phyloP scores from a whole-genome alignment of 2,113 vertebrate genomes.

The Hyperoodon ampullatus region DNA sequence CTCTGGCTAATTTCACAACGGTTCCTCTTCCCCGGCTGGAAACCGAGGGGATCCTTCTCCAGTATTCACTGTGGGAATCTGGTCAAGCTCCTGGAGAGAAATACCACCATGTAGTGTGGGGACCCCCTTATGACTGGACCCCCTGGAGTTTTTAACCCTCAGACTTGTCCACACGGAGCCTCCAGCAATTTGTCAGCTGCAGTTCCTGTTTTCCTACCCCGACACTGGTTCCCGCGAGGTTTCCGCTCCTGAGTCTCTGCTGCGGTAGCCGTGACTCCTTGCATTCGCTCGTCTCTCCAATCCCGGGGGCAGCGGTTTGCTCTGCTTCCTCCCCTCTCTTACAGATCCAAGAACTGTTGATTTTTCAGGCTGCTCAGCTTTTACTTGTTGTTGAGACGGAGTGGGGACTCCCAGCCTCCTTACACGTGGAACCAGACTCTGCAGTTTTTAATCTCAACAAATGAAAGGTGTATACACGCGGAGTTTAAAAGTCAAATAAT shows the following conservation, averaged over 20 bases:
- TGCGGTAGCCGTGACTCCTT: background rate
- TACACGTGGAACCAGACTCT: background rate
- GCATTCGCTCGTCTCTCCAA: background rate
- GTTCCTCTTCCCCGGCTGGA: background rate
- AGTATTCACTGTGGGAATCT: background rate
- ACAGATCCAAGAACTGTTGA: background rate
- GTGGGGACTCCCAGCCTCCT: background rate
- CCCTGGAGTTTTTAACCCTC: background rate
- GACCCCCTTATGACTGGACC: background rate
- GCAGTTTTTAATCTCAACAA: background rate
- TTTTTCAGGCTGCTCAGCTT: background rate
- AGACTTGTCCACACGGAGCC: background rate
- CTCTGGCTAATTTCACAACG: background rate
- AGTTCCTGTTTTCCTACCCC: background rate
- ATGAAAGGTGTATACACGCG: background rate
- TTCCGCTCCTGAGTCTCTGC: background rate
- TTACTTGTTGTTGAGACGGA: background rate
- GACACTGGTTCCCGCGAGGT: background rate
- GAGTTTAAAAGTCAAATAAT: constrained; percentile 13
- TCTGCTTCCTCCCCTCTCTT: background rate
- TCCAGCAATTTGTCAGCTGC: background rate
- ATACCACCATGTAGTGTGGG: background rate
- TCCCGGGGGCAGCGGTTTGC: too few relatives aligned
- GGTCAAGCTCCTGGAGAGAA: background rate
- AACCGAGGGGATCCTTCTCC: background rate